Evolutionary conservation across 2,797 vertebrate species (phyloP).

Genomic region (Enteromius radiatus): DNA sequence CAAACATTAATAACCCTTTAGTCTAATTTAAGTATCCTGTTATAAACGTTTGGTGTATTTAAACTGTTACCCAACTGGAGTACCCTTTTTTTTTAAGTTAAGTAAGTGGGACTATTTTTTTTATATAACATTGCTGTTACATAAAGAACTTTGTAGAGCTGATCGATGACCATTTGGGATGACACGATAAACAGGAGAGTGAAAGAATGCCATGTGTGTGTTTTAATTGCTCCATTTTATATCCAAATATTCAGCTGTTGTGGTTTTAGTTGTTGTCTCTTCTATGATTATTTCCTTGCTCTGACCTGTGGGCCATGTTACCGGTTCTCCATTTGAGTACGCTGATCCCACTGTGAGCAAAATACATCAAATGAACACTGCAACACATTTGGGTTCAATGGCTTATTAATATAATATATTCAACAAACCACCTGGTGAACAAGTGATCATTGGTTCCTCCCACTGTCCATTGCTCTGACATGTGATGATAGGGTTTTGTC

Average conservation of each 20-base stretch:
- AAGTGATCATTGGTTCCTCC: constrained; percentile 85
- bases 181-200: constrained; percentile 1
- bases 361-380: constrained; percentile 12
- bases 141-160: constrained; percentile 9
- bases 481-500: constrained; percentile 82
- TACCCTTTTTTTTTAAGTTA: not conserved
- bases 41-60: not conserved
- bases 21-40: not conserved
- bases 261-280: constrained; percentile 63
- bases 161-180: constrained; percentile 17
- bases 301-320: constrained; percentile 57
- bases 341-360: constrained; percentile 49
- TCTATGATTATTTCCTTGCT: constrained; percentile 60
- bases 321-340: constrained; percentile 50
- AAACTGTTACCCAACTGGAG: not conserved
- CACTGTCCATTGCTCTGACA: constrained; percentile 85
- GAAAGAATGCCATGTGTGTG: constrained; percentile 19
- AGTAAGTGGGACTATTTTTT: not conserved
- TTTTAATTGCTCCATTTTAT: constrained; percentile 70
- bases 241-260: constrained; percentile 65
- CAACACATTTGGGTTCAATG: not conserved
- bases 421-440: constrained; percentile 70
- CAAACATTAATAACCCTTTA: not conserved
- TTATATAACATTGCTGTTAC: constrained; percentile 43
- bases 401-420: not conserved